phyloP scores from a whole-genome alignment of 2,797 vertebrate genomes.

The Girardinus metallicus region DNA sequence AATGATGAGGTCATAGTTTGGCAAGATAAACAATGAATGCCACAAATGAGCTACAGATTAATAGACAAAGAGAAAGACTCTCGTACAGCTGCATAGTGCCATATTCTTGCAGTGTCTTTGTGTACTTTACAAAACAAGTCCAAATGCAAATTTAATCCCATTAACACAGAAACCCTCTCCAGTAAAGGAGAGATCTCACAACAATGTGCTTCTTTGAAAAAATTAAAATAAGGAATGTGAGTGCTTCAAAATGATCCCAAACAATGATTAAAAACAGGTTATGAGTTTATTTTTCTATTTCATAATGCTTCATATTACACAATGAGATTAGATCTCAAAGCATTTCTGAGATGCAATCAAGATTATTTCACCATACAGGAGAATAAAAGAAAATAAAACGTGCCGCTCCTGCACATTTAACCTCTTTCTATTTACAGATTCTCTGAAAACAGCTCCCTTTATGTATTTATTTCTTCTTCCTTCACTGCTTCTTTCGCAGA shows the following conservation, averaged over 20 bases:
- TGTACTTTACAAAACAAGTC: neutral
- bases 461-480: neutral
- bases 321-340: neutral
- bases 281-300: slow-evolving; percentile 1
- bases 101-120: slow-evolving; percentile 16
- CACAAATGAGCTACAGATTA: slow-evolving; percentile 8
- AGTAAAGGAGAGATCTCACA: neutral
- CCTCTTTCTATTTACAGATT: slow-evolving; percentile 16
- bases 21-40: slow-evolving; percentile 25
- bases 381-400: slow-evolving; percentile 16
- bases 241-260: neutral
- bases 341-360: neutral
- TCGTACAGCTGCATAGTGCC: neutral
- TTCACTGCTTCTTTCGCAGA: slow-evolving; percentile 87
- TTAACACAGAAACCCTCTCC: slow-evolving; percentile 7
- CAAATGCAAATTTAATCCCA: slow-evolving; percentile 5
- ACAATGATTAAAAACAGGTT: slow-evolving; percentile 1
- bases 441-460: neutral
- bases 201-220: slow-evolving; percentile 18
- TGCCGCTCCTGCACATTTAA: slow-evolving; percentile 10
- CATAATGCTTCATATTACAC: slow-evolving; percentile 7
- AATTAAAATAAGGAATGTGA: neutral
- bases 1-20: neutral
- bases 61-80: slow-evolving; percentile 15
- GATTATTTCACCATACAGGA: neutral